A percentile compares a stretch with the other conserved stretches of the same genome.
Evolutionary conservation across 2,113 vertebrate species (phyloP).

Genomic region (Nicator chloris): DNA sequence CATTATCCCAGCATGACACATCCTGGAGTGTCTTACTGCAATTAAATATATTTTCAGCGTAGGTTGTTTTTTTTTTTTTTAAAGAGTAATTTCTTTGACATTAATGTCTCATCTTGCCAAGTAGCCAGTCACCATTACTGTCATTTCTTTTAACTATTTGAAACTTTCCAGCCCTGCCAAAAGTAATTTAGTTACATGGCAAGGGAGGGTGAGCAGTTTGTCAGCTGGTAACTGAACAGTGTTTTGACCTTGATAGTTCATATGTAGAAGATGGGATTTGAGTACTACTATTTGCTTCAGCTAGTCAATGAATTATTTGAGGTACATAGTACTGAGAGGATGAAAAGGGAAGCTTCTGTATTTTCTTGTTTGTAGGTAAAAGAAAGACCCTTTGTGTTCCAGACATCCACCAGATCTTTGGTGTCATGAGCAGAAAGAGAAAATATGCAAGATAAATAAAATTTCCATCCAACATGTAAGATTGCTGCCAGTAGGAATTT

Average conservation of each 20-base stretch:
- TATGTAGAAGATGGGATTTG: slow-evolving; percentile 3
- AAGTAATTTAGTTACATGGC: slow-evolving; percentile 38
- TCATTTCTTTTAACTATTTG: slow-evolving; percentile 63
- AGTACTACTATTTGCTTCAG: background rate
- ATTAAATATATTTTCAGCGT: slow-evolving; percentile 80
- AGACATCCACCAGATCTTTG: slow-evolving; percentile 8
- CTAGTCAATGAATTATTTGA: slow-evolving; percentile 20
- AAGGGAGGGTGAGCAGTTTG: background rate
- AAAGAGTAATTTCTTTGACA: slow-evolving; percentile 79
- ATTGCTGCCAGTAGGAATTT: background rate
- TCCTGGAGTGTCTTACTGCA: slow-evolving; percentile 82
- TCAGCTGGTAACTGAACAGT: background rate
- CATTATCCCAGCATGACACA: slow-evolving; percentile 84
- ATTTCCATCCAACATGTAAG: background rate
- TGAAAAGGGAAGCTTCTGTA: background rate
- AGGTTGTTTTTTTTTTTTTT: slow-evolving; percentile 53
- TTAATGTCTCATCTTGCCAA: slow-evolving; percentile 76
- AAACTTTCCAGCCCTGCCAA: slow-evolving; percentile 61
- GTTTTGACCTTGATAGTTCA: slow-evolving; percentile 24
- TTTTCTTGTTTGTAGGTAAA: slow-evolving; percentile 30
- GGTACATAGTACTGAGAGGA: background rate
- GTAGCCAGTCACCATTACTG: slow-evolving; percentile 71
- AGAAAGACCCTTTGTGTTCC: background rate
- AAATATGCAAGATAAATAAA: slow-evolving; percentile 10
- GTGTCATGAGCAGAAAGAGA: slow-evolving; percentile 4